Evolutionary conservation across 2,113 vertebrate genomes (phyloP).

Genomic region (Acrocephalus kingi): DNA sequence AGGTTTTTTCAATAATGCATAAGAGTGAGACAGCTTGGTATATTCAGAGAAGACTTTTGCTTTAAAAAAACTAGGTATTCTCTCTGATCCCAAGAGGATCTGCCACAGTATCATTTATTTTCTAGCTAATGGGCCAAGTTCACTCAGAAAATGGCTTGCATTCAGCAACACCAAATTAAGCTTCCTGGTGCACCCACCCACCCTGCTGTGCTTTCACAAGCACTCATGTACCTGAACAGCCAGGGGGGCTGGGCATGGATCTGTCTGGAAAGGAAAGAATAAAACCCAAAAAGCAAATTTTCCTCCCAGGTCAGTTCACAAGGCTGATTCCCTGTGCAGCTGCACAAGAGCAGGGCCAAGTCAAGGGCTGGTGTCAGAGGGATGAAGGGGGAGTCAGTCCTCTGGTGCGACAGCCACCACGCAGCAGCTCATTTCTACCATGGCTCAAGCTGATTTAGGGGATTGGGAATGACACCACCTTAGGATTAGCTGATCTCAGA

Average conservation of each 20-base stretch:
- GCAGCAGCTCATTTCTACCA: neutral
- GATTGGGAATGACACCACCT: neutral
- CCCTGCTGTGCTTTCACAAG: neutral
- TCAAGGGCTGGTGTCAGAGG: neutral
- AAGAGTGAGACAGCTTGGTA: neutral
- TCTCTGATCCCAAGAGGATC: neutral
- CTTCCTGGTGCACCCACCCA: neutral
- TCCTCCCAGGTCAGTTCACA: neutral
- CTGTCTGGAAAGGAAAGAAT: neutral
- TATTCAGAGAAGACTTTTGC: neutral
- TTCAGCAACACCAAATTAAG: neutral
- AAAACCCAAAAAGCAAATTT: neutral
- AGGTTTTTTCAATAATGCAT: neutral
- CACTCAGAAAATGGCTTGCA: neutral
- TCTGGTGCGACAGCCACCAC: accelerated
- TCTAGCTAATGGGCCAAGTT: neutral
- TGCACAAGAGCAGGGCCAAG: neutral
- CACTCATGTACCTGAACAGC: neutral
- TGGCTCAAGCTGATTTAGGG: neutral
- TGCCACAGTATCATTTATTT: neutral
- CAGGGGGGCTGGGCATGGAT: neutral
- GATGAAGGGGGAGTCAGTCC: neutral
- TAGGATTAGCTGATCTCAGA: neutral
- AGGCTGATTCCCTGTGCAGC: neutral
- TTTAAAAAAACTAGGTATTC: neutral